phyloP scores from a whole-genome alignment of 92 coral and sea anemone genomes.

The Actinostola sp. region DNA sequence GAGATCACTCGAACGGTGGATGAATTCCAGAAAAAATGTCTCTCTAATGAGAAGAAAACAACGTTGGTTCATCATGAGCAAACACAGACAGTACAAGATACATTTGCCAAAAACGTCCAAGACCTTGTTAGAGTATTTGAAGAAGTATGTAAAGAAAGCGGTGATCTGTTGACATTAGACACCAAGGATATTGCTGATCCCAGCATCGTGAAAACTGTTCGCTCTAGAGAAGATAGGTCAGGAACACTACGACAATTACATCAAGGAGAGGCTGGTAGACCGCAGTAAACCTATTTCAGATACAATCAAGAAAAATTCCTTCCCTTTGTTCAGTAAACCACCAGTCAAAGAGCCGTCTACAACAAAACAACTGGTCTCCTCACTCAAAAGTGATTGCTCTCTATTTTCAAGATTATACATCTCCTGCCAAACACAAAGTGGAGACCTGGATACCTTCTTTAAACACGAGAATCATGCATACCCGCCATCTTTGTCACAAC shows the following conservation, averaged over 20 bases:
- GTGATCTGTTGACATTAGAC: conserved; percentile 33
- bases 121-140: conserved; percentile 9
- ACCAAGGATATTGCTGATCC: conserved; percentile 4
- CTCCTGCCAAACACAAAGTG: conserved; percentile 34
- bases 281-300: background rate
- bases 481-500: background rate
- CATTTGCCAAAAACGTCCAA: conserved; percentile 38
- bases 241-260: background rate
- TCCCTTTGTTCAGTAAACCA: background rate
- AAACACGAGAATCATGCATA: conserved; percentile 18
- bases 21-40: no score
- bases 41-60: no score
- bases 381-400: conserved; percentile 16
- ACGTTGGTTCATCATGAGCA: conserved; percentile 47
- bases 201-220: background rate
- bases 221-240: background rate
- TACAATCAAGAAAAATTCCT: background rate
- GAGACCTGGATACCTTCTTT: background rate
- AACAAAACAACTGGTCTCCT: background rate
- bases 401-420: conserved; percentile 20
- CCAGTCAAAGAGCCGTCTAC: no score
- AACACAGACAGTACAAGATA: conserved; percentile 9
- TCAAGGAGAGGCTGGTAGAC: background rate
- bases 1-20: no score
- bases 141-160: conserved; percentile 56